A percentile compares a stretch with the other conserved stretches of the same genome.
phyloP scores from a whole-genome alignment of 2,113 vertebrate genomes.

The Pachycephala philippinensis region DNA sequence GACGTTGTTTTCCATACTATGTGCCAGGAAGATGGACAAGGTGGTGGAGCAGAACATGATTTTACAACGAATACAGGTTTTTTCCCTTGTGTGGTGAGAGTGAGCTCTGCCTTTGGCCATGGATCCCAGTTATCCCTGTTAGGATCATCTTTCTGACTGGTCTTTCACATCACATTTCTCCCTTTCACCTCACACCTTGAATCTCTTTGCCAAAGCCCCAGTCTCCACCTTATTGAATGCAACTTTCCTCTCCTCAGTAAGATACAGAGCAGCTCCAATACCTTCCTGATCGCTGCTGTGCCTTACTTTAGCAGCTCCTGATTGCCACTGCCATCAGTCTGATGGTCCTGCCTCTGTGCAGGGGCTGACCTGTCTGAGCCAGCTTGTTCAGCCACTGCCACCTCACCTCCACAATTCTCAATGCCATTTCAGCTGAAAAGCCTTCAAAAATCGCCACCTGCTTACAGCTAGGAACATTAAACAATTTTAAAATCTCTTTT shows the following conservation, averaged over 20 bases:
- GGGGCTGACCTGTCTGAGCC: not conserved
- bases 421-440: not conserved
- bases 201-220: not conserved
- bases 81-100: rapidly evolving
- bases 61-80: not conserved
- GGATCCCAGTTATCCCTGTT: not conserved
- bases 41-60: not conserved
- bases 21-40: not conserved
- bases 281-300: not conserved
- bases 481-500: not conserved
- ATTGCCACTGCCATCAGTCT: not conserved
- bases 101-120: not conserved
- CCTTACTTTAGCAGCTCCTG: not conserved
- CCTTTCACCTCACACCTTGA: not conserved
- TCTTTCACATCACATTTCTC: rapidly evolving
- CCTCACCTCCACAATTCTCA: not conserved
- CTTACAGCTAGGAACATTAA: not conserved
- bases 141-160: not conserved
- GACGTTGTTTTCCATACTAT: not conserved
- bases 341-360: not conserved
- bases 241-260: not conserved
- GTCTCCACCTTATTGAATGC: not conserved
- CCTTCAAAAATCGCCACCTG: not conserved
- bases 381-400: not conserved
- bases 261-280: not conserved